Evolutionary conservation across 2,113 vertebrate species (phyloP), one percentile per base, ranked within the genome.

Genomic region (Atlantisia rogersi): DNA sequence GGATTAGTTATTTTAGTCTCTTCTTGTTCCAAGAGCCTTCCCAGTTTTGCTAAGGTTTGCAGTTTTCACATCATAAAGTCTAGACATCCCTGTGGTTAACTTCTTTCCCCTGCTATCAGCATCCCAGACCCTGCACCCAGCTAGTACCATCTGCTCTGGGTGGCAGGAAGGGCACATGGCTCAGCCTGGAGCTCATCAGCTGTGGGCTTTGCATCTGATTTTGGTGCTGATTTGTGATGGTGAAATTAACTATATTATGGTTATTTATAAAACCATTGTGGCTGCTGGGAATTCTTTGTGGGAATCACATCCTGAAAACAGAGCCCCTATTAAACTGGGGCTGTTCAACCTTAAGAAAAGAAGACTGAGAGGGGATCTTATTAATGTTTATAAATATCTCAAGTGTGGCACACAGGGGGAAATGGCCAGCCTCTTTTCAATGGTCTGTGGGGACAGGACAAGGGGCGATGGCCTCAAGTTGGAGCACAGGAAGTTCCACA

Each of bases 81-180:
- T 10, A 21, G 18, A 28, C 69, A 44, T 53, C 40, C 55, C 68
- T 0, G 1, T 2, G 24, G 37, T 17, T 12, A 37, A 8, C 16
- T 5, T 28, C 67, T 46, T 35, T 39, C 28, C 74, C 64, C 60
- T 20, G 24, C 24, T 31, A 12, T 4, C 70, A 19, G 1, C 22
- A 75, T 15, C 20, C 79, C 86, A 80, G 68, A 5, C 14, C 3
- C 1, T 7, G 25, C 32, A 20, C 42, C 63, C 59, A 25, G 55
- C 2, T 14, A 13, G 39, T 3, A 22, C 79, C 26, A 2, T 1
- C 15, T 9, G 7, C 6, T 40, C 3, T 37, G 15, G 40, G 22
- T n/a, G 10, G 39, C 2, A 2, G 44, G n/a, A 40, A 42, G 35
- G 71, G 50, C 67, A 82, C 60, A 11, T 9, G 3, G 4, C 58